Evolutionary conservation across 2,797 vertebrate genomes (phyloP), one percentile per base, ranked within the genome.

Genomic region (Anableps anableps): DNA sequence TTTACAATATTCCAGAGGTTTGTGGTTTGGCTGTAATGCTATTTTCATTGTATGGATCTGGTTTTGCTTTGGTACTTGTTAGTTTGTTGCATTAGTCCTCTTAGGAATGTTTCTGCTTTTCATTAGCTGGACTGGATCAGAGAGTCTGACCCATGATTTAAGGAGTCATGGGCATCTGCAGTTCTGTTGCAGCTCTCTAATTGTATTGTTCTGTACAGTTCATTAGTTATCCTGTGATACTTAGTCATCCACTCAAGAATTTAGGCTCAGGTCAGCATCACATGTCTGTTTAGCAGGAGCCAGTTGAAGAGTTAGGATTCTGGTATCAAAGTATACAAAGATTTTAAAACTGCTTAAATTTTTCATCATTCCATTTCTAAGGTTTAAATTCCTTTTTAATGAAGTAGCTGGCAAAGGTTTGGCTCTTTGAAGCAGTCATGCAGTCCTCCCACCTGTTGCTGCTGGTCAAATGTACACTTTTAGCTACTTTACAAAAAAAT

Each of bases 101-200:
- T 73, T 5, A 87, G 88, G 85, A 92, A 91, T 91, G 88, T 68
- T 70, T 91, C 92, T 94, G 94, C 75, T 94, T 95, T 93, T 90
- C 89, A 94, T 95, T 94, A 95, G 88, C 77, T 11, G 64, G 83
- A 83, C 79, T 85, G 78, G 72, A 78, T 89, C 80, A 85, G 77
- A 86, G 75, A 87, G 80, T 87, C 70, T 78, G 79, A 80, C 62
- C 80, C 71, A 29, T 86, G 78, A 71, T 79, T 79, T 74, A 79
- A 72, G 82, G 80, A 78, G 74, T 74, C 36, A 31, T 38, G 41
- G 72, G 75, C 80, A 83, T 58, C 75, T 85, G 78, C 78, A 85
- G 84, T 79, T 55, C 50, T 83, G 68, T 64, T 73, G 6, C 74
- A 72, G 51, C 74, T 87, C 80, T 86, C 79, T 80, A 73, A 51